These are phyloP conservation scores for Kobus ellipsiprymnus DNA, from an alignment of 2,113 vertebrate genomes.

Conservation along the genomic window DNA sequence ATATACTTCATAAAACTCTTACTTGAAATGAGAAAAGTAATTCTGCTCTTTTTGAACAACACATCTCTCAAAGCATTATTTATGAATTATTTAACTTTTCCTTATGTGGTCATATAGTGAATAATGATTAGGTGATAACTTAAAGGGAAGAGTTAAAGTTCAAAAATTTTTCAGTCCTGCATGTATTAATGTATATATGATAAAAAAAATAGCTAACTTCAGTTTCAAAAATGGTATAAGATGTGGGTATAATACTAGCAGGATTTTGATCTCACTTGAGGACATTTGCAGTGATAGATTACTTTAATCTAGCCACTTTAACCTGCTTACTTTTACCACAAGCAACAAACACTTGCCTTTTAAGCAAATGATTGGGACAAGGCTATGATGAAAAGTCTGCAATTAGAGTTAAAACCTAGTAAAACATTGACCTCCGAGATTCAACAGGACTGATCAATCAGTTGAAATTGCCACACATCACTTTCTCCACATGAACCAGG, in stretches of 20 bases:
- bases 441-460: background rate
- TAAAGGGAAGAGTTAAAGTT: constrained; percentile 60
- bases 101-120: constrained; percentile 9
- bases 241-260: constrained; percentile 31
- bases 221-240: constrained; percentile 10
- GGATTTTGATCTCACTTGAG: constrained; percentile 25
- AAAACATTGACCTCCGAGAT: background rate
- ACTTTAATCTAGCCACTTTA: constrained; percentile 35
- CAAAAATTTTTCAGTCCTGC: constrained; percentile 39
- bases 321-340: background rate
- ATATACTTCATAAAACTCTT: constrained; percentile 29
- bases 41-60: constrained; percentile 25
- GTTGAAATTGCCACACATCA: background rate
- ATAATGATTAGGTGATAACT: constrained; percentile 20
- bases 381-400: background rate
- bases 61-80: constrained; percentile 16
- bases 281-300: constrained; percentile 53
- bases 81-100: constrained; percentile 61
- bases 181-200: constrained; percentile 51
- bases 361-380: background rate
- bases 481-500: background rate
- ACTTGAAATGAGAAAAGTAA: constrained; percentile 12
- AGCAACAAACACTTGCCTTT: constrained; percentile 5
- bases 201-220: constrained; percentile 55
- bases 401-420: background rate